A percentile compares a stretch with the other conserved stretches of the same genome.
phyloP scores from a whole-genome alignment of 2,888 invertebrate species.

The Catocala sponsa region DNA sequence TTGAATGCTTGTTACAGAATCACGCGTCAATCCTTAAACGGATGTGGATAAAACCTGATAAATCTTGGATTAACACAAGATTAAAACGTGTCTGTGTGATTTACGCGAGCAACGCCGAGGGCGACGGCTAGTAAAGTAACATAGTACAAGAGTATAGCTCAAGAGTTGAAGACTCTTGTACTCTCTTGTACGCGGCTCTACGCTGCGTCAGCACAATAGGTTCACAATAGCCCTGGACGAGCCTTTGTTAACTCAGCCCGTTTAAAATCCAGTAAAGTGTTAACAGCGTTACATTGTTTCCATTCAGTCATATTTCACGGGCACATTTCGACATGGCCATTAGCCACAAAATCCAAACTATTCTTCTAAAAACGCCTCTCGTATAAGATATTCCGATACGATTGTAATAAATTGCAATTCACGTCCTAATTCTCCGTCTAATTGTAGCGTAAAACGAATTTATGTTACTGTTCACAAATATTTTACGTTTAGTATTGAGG shows the following conservation, averaged over 20 bases:
- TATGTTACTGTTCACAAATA: conserved; percentile 45
- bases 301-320: conserved; percentile 42
- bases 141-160: conserved; percentile 14
- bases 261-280: conserved; percentile 32
- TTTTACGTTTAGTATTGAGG: conserved; percentile 49
- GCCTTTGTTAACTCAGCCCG: conserved; percentile 36
- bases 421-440: conserved; percentile 47
- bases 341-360: conserved; percentile 38
- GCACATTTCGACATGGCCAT: conserved; percentile 38
- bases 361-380: conserved; percentile 28
- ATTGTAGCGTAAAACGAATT: conserved; percentile 48
- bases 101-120: too few relatives aligned
- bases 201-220: conserved; percentile 35
- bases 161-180: conserved; percentile 25
- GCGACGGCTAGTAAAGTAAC: too few relatives aligned
- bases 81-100: too few relatives aligned
- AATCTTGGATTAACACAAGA: too few relatives aligned
- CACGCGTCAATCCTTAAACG: too few relatives aligned
- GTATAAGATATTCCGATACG: conserved; percentile 39
- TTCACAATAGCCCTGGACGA: conserved; percentile 30
- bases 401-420: conserved; percentile 53
- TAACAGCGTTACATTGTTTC: conserved; percentile 27
- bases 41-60: too few relatives aligned
- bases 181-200: conserved; percentile 19
- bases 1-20: too few relatives aligned